Base-by-base conservation (phyloP, 2,797 vertebrate species). In the Podargus strigoides region DNA sequence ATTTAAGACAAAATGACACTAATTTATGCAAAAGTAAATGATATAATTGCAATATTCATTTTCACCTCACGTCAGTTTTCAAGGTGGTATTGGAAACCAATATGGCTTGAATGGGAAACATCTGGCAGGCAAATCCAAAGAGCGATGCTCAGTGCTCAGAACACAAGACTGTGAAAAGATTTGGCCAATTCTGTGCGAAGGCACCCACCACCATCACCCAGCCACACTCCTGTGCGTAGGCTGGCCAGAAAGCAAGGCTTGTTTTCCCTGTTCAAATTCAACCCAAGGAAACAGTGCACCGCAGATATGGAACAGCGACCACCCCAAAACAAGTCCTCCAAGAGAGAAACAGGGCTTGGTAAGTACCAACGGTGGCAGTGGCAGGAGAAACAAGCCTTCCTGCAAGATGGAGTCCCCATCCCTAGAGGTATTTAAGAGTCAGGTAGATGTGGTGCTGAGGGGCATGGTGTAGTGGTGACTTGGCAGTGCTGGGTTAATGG, bases 41-140 rank as follows among this genome's bases (percentile, higher is more conserved):
- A 77, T 62, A 56, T 83, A 96, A 96, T 81, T 95, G 92, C 21
- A 90, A 72, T 78, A 94, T 89, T 93, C 55, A 85, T 94, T 96
- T 96, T 76, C 32, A 97, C 80, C 91, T 95, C 73, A 75, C 95
- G 58, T 92, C 70, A 84, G 44, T 97, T 96, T 96, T 91, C 87
- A 83, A 75, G 86, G 89, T 85, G 74, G 73, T 69, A 96, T 91
- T 53, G 28, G 87, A 93, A 97, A 91, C n/a, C 83, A 92, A 20
- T 59, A 78, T 12, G 34, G 53, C 60, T 81, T 90, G 92, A 91
- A 75, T 59, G 52, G 86, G 75, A 91, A 96, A 96, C 67, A 94
- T 76, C 87, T 96, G 91, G 80, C 37, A 63, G 22, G 55, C 74
- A 94, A 86, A 96, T 63, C 66, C 64, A 52, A 93, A 64, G 78